Percentiles rank a stretch among this genome's conserved stretches.
Evolutionary conservation across 2,113 vertebrate species (phyloP).

Genomic region (Arizona elegans): DNA sequence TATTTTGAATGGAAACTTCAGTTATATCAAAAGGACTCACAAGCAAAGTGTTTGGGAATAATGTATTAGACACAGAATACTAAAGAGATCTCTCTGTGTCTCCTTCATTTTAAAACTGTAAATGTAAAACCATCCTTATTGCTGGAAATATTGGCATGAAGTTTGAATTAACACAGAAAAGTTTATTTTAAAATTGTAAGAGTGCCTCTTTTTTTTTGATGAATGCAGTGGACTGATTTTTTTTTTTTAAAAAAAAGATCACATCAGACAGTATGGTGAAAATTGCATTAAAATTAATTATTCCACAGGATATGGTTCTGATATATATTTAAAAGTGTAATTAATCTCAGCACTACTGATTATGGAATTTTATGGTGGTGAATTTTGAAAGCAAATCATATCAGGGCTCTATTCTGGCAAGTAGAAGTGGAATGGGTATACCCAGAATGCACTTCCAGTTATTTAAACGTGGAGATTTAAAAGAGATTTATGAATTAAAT

Average conservation of each 20-base stretch:
- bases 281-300: slow-evolving; percentile 37
- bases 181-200: slow-evolving; percentile 31
- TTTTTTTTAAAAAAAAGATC: slow-evolving; percentile 11
- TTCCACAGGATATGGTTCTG: slow-evolving; percentile 31
- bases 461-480: not conserved
- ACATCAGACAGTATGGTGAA: slow-evolving; percentile 41
- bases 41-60: not conserved
- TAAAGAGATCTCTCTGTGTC: not conserved
- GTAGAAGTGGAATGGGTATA: slow-evolving; percentile 40
- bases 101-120: slow-evolving; percentile 9
- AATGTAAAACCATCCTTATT: slow-evolving; percentile 15
- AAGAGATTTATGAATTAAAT: slow-evolving; percentile 28
- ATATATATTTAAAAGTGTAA: slow-evolving; percentile 57
- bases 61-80: not conserved
- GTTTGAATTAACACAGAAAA: slow-evolving; percentile 37
- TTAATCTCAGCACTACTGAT: slow-evolving; percentile 49
- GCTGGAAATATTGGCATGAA: slow-evolving; percentile 20
- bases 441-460: slow-evolving; percentile 31
- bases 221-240: not conserved
- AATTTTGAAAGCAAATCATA: slow-evolving; percentile 54
- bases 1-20: not conserved
- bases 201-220: not conserved
- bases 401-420: slow-evolving; percentile 36
- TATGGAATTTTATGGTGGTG: slow-evolving; percentile 42
- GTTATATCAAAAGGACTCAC: not conserved